Evolutionary conservation across 2,888 invertebrate species (phyloP).

Genomic region (Acronicta alni): DNA sequence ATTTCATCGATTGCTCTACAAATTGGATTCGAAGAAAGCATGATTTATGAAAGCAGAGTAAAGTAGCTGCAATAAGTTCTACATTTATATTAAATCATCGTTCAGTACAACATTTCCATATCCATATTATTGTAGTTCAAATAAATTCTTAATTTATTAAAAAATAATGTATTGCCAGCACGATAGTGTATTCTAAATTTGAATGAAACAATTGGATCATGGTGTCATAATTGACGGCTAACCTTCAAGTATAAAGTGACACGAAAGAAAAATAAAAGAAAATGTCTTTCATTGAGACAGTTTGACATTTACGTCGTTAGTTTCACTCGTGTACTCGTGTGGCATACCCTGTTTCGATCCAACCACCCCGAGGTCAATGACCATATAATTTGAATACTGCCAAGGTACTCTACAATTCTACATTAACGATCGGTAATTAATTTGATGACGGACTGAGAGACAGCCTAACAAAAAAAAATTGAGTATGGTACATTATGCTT

Average conservation of each 20-base stretch:
- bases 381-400: slow-evolving; percentile 52
- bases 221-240: neutral
- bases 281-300: slow-evolving; percentile 6
- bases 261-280: neutral
- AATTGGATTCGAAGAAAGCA: slow-evolving; percentile 35
- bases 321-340: slow-evolving; percentile 3
- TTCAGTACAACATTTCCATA: too few species aligned
- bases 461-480: slow-evolving; percentile 18
- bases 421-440: slow-evolving; percentile 37
- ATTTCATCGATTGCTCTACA: slow-evolving; percentile 15
- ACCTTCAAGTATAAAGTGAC: neutral
- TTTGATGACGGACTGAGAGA: slow-evolving; percentile 43
- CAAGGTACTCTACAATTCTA: slow-evolving; percentile 35
- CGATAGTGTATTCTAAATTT: neutral
- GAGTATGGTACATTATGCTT: neutral
- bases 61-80: neutral
- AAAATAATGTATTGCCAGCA: too few species aligned
- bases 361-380: slow-evolving; percentile 39
- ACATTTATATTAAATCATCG: neutral
- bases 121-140: too few species aligned
- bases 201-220: neutral
- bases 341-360: slow-evolving; percentile 13
- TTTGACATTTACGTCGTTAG: slow-evolving; percentile 33
- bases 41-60: slow-evolving; percentile 2
- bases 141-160: too few species aligned